Evolutionary conservation across 2,888 invertebrate species (phyloP).

Genomic region (Carabus problematicus): DNA sequence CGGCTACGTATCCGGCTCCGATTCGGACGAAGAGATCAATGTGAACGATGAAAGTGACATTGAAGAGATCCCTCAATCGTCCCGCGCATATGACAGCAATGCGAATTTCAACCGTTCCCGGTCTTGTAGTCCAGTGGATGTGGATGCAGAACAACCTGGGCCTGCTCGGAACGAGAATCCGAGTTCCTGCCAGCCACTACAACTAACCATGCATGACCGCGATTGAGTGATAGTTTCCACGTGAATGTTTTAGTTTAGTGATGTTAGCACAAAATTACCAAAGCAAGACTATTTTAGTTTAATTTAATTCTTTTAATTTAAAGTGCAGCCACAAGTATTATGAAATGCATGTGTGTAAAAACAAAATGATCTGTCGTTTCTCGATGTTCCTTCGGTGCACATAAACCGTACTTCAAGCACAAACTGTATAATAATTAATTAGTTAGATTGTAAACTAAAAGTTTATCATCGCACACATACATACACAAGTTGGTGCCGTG

Average conservation of each 20-base stretch:
- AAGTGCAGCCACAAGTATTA: neutral
- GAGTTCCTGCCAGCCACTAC: slow-evolving; percentile 66
- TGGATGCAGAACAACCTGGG: slow-evolving; percentile 45
- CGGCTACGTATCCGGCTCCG: slow-evolving; percentile 64
- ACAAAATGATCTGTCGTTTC: slow-evolving; percentile 12
- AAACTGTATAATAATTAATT: slow-evolving; percentile 4
- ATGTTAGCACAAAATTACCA: slow-evolving; percentile 31
- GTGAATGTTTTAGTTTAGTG: slow-evolving; percentile 16
- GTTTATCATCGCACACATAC: neutral
- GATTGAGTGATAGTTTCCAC: slow-evolving; percentile 51
- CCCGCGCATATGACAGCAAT: slow-evolving; percentile 48
- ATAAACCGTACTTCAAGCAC: slow-evolving; percentile 24
- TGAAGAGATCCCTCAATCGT: slow-evolving; percentile 59
- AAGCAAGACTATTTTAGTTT: slow-evolving; percentile 21
- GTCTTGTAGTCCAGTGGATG: slow-evolving; percentile 62
- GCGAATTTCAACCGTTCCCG: slow-evolving; percentile 57
- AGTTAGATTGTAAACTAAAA: neutral
- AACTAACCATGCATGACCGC: slow-evolving; percentile 77
- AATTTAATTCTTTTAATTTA: slow-evolving; percentile 21
- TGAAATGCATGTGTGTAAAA: slow-evolving; percentile 29
- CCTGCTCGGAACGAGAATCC: slow-evolving; percentile 50
- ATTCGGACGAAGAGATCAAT: slow-evolving; percentile 83
- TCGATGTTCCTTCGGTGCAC: slow-evolving; percentile 34
- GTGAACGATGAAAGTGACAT: slow-evolving; percentile 81
- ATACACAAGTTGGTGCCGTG: slow-evolving; percentile 24